Conservation (phyloP, 2,888 invertebrate genomes). For the Agonopterix heracliana region DNA sequence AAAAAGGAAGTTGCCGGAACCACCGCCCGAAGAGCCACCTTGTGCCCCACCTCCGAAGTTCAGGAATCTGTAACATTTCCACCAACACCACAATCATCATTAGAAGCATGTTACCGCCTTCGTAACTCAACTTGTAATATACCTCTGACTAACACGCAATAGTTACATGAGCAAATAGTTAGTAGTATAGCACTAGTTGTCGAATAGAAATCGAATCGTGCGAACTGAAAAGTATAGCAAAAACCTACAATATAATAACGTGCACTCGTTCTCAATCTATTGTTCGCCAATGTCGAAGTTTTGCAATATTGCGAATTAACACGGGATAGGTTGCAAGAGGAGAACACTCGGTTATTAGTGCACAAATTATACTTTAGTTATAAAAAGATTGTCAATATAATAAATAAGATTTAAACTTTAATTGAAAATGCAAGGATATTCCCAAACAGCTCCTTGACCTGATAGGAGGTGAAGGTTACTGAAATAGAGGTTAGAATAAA, state of each 20-base stretch:
- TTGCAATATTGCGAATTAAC: slow-evolving; percentile 11
- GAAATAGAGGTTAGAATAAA: too few relatives aligned
- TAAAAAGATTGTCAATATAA: too few relatives aligned
- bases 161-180: slow-evolving; percentile 28
- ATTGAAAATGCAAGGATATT: too few relatives aligned
- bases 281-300: slow-evolving; percentile 23
- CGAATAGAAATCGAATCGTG: slow-evolving; percentile 48
- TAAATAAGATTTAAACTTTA: too few relatives aligned
- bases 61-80: slow-evolving; percentile 67
- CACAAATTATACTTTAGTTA: too few relatives aligned
- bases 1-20: slow-evolving; percentile 92
- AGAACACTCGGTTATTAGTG: too few relatives aligned
- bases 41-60: slow-evolving; percentile 78
- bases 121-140: slow-evolving; percentile 20
- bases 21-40: slow-evolving; percentile 76
- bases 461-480: too few relatives aligned
- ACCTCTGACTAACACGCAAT: slow-evolving; percentile 25
- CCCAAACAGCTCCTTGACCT: too few relatives aligned
- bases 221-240: slow-evolving; percentile 45
- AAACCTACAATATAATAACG: slow-evolving; percentile 31
- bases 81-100: slow-evolving; percentile 4
- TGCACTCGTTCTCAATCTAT: slow-evolving; percentile 23
- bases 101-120: slow-evolving; percentile 12
- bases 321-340: background rate
- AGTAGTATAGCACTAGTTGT: slow-evolving; percentile 7